A percentile compares a stretch with the other conserved stretches of the same genome.
Conservation (phyloP, 2,797 vertebrate species). For the Argyrosomus regius region DNA sequence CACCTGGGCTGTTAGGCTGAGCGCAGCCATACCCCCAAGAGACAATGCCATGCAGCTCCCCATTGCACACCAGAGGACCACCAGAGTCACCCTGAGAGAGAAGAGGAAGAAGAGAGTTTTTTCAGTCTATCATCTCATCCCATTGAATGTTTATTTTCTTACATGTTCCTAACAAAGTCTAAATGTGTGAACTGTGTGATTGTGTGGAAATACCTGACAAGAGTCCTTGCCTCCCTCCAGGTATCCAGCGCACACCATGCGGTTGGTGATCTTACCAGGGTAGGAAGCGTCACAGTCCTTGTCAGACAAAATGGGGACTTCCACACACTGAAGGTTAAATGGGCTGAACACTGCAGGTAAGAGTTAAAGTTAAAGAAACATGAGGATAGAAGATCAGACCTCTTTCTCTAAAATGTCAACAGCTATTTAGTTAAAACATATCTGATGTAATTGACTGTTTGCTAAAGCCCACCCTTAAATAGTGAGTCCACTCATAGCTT, state of each 20-base stretch:
- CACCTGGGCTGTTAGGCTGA: constrained; percentile 81
- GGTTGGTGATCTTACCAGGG: constrained; percentile 78
- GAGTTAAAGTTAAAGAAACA: background rate
- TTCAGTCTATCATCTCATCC: background rate
- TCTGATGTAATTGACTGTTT: too few species aligned
- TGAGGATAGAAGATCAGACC: background rate
- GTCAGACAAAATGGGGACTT: constrained; percentile 80
- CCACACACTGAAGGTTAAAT: constrained; percentile 81
- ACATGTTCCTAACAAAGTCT: background rate
- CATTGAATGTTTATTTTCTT: background rate
- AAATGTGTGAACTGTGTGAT: background rate
- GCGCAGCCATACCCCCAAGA: constrained; percentile 91
- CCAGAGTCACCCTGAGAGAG: constrained; percentile 88
- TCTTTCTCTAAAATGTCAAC: background rate
- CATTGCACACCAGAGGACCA: constrained; percentile 88
- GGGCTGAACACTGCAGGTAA: constrained; percentile 82
- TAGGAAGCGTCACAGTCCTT: constrained; percentile 77
- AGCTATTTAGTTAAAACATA: too few species aligned
- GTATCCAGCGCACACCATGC: constrained; percentile 86
- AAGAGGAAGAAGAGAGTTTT: background rate
- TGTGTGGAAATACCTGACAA: constrained; percentile 80
- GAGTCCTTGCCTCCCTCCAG: constrained; percentile 84
- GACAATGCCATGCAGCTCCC: constrained; percentile 89
- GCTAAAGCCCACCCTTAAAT: too few species aligned
- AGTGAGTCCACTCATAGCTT: too few species aligned